Conservation (phyloP, 2,113 vertebrate genomes). For the Cephalopterus ornatus region DNA sequence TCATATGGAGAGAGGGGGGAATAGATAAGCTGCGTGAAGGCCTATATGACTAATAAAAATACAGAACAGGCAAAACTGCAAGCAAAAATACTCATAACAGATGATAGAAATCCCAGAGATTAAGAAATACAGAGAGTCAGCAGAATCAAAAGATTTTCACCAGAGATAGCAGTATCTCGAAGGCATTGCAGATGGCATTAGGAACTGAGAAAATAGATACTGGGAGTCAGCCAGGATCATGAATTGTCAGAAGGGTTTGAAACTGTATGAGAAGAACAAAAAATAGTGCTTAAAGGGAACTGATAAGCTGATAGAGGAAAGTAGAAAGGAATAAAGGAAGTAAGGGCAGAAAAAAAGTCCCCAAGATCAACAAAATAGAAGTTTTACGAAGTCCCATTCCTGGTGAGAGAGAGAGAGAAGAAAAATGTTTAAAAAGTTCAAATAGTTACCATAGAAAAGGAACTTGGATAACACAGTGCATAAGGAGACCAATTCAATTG, state of each 20-base stretch:
- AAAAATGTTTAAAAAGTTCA: not conserved
- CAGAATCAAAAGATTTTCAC: conserved; percentile 15
- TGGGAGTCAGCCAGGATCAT: conserved; percentile 35
- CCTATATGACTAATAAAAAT: not conserved
- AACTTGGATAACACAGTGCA: not conserved
- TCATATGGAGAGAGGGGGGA: not conserved
- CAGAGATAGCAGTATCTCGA: not conserved
- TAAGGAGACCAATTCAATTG: not conserved
- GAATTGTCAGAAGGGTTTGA: not conserved
- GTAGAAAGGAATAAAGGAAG: not conserved
- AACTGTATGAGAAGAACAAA: not conserved
- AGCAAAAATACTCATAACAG: not conserved
- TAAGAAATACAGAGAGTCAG: conserved; percentile 6
- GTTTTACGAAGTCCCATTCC: not conserved
- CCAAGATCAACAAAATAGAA: not conserved
- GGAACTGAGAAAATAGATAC: conserved; percentile 19
- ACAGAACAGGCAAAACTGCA: not conserved
- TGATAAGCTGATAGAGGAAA: not conserved
- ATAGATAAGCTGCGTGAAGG: not conserved
- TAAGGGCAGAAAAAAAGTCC: not conserved
- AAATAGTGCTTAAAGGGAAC: not conserved
- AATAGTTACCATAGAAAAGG: not conserved
- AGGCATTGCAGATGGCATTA: conserved; percentile 44
- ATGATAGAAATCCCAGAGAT: conserved; percentile 12
- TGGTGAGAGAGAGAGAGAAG: not conserved